Evolutionary conservation across 1,140 invertebrate species (phyloP).

Genomic region (Drosophila varians): DNA sequence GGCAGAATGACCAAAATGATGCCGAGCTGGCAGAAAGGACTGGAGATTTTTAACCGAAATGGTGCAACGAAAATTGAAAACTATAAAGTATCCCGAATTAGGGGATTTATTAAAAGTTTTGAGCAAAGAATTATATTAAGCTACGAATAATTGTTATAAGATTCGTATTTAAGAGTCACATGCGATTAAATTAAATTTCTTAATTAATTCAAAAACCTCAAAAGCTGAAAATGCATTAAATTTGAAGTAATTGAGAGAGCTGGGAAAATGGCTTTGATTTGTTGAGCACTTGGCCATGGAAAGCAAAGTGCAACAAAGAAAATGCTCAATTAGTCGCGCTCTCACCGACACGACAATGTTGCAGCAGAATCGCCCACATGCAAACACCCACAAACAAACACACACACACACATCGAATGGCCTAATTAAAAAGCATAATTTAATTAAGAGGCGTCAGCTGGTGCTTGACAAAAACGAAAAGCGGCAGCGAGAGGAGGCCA

Average conservation of each 20-base stretch:
- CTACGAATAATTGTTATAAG: not conserved
- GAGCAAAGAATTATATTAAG: not conserved
- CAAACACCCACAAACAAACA: slow-evolving; percentile 14
- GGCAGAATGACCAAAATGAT: not conserved
- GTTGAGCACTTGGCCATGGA: not conserved
- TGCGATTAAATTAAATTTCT: not conserved
- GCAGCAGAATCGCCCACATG: slow-evolving; percentile 5
- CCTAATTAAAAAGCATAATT: slow-evolving; percentile 79
- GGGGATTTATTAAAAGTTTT: not conserved
- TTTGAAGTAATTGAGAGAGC: too few species aligned
- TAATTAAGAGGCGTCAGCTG: slow-evolving; percentile 70
- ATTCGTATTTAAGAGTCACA: not conserved
- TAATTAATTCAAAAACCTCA: not conserved
- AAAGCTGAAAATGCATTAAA: slow-evolving; percentile 14
- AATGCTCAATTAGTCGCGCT: slow-evolving; percentile 50
- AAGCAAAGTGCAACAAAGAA: slow-evolving; percentile 41
- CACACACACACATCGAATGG: slow-evolving; percentile 37
- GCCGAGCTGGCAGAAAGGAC: slow-evolving; percentile 3
- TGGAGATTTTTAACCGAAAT: not conserved
- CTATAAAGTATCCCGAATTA: not conserved
- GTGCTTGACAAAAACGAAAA: slow-evolving; percentile 41
- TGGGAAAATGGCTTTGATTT: slow-evolving; percentile 19
- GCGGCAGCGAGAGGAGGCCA: slow-evolving; percentile 26
- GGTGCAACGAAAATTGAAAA: not conserved
- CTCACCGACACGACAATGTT: slow-evolving; percentile 18